Conservation (phyloP, 2,888 invertebrate genomes). For the Syritta pipiens region DNA sequence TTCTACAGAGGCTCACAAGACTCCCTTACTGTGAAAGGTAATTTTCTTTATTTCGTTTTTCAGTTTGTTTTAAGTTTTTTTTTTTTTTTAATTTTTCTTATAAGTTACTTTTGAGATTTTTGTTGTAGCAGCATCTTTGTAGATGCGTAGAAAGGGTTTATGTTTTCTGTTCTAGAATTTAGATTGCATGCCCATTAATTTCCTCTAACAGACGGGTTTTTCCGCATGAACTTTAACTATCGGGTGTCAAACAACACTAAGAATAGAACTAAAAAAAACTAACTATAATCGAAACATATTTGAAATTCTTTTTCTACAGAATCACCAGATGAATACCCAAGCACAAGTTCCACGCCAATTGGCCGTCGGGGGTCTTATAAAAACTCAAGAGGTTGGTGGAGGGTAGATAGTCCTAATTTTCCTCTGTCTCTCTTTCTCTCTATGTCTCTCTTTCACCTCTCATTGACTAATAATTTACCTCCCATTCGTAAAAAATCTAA, state of each 20-base stretch:
- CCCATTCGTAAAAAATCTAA: constrained; percentile 31
- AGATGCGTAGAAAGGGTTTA: too few species aligned
- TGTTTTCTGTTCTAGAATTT: constrained; percentile 22
- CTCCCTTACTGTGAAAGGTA: constrained; percentile 91
- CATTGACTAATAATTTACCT: constrained; percentile 60
- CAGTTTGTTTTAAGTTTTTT: constrained; percentile 28
- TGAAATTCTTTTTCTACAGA: constrained; percentile 74
- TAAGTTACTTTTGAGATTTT: constrained; percentile 53
- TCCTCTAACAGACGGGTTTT: neutral
- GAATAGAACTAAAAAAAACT: neutral
- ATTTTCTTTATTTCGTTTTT: constrained; percentile 74
- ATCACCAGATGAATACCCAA: constrained; percentile 80
- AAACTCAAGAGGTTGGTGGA: constrained; percentile 89
- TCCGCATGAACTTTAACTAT: constrained; percentile 9
- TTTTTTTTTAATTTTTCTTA: constrained; percentile 33
- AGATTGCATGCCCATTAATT: constrained; percentile 58
- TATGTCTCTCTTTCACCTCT: constrained; percentile 12
- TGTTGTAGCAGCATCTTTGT: constrained; percentile 26
- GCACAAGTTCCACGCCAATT: constrained; percentile 83
- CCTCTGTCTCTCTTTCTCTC: constrained; percentile 53
- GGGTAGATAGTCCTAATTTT: too few species aligned
- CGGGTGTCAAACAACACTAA: neutral
- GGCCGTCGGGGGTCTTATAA: constrained; percentile 93
- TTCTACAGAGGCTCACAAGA: constrained; percentile 96
- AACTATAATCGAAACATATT: constrained; percentile 20